Conservation (phyloP, 2,888 invertebrate species). For the Drosophila paucipuncta region DNA sequence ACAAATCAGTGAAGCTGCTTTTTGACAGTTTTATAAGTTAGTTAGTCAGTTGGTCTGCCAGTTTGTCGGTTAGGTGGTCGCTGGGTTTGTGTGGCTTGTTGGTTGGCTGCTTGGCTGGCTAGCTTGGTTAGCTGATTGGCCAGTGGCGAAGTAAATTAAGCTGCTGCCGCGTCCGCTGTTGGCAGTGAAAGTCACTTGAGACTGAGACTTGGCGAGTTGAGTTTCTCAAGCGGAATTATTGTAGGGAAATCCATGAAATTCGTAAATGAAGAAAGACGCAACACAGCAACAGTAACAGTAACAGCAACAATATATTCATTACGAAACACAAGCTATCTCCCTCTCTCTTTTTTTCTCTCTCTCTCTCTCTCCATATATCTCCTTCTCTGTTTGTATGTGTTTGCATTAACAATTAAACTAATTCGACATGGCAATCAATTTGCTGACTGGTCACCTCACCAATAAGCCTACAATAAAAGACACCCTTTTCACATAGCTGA, state of each 20-base stretch:
- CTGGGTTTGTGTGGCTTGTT: slow-evolving; percentile 15
- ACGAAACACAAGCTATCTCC: slow-evolving; percentile 55
- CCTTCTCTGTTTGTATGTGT: slow-evolving; percentile 24
- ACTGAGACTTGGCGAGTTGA: slow-evolving; percentile 21
- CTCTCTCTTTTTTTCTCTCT: slow-evolving; percentile 4
- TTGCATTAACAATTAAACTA: slow-evolving; percentile 77
- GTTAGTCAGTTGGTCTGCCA: slow-evolving; percentile 32
- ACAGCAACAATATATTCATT: slow-evolving; percentile 49
- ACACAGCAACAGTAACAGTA: slow-evolving; percentile 34
- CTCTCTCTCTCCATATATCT: background rate
- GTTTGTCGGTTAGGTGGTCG: slow-evolving; percentile 32
- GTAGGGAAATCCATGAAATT: slow-evolving; percentile 82
- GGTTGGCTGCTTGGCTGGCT: slow-evolving; percentile 1
- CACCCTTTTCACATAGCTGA: slow-evolving; percentile 54
- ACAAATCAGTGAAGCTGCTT: background rate
- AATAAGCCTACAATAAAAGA: slow-evolving; percentile 40
- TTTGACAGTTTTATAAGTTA: slow-evolving; percentile 11
- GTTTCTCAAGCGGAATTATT: slow-evolving; percentile 75
- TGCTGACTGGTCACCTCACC: slow-evolving; percentile 47
- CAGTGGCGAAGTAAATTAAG: slow-evolving; percentile 56
- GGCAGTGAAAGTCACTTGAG: slow-evolving; percentile 65
- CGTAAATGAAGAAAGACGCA: slow-evolving; percentile 74
- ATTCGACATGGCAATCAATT: slow-evolving; percentile 74
- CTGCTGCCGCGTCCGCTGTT: slow-evolving; percentile 47
- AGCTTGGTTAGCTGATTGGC: slow-evolving; percentile 45